Evolutionary conservation across 2,888 invertebrate genomes (phyloP).

Genomic region (Spodoptera exigua): DNA sequence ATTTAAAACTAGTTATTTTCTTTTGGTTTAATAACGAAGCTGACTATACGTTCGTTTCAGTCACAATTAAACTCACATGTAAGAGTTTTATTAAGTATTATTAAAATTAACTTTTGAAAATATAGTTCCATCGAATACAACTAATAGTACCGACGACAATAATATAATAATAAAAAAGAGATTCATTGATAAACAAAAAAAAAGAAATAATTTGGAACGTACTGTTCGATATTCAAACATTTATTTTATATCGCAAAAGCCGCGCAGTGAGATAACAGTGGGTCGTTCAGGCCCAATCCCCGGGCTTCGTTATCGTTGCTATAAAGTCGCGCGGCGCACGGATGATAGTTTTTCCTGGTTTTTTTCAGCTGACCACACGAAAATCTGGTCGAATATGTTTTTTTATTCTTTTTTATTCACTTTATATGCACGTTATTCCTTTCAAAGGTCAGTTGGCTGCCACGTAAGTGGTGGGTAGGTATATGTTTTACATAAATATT

Average conservation of each 20-base stretch:
- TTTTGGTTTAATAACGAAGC: too few species aligned
- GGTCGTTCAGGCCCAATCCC: constrained; percentile 59
- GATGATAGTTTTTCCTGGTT: constrained; percentile 72
- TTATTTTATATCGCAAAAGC: constrained; percentile 50
- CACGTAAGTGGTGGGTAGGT: constrained; percentile 33
- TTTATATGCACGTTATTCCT: constrained; percentile 48
- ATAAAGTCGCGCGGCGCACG: constrained; percentile 72
- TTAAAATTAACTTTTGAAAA: too few species aligned
- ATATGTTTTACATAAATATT: constrained; percentile 20
- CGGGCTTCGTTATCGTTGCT: constrained; percentile 75
- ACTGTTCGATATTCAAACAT: constrained; percentile 35
- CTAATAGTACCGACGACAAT: not conserved
- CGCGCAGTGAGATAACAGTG: constrained; percentile 58
- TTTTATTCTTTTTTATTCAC: constrained; percentile 38
- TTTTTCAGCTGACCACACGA: constrained; percentile 74
- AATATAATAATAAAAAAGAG: constrained; percentile 18
- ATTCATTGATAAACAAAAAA: constrained; percentile 17
- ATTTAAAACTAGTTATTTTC: too few species aligned
- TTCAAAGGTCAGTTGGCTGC: constrained; percentile 51
- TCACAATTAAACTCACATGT: too few species aligned
- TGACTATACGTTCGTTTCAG: too few species aligned
- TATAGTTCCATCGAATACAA: constrained; percentile 2
- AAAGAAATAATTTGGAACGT: constrained; percentile 11
- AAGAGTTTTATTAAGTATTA: too few species aligned
- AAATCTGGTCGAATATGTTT: constrained; percentile 66